Conservation (phyloP, 2,888 invertebrate species). For the Mactromeris polynyma region DNA sequence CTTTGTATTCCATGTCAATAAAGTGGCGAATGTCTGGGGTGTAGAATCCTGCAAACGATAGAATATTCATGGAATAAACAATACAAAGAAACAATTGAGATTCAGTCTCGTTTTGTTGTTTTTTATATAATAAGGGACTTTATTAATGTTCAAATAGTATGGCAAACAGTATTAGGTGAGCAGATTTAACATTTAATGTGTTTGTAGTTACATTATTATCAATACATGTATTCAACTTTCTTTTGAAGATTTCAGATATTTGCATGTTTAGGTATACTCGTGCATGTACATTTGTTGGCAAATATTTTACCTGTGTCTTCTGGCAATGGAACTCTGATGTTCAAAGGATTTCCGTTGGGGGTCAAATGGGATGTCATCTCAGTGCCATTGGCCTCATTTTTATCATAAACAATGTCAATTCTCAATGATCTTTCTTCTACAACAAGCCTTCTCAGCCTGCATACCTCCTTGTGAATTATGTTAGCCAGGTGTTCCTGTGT, state of each 20-base stretch:
- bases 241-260: neutral
- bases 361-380: neutral
- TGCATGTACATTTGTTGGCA: neutral
- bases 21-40: neutral
- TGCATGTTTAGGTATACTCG: neutral
- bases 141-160: too few species aligned
- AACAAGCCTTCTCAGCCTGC: neutral
- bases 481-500: neutral
- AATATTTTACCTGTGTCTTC: neutral
- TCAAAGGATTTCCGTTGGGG: neutral
- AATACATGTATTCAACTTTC: too few species aligned
- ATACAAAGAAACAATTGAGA: too few species aligned
- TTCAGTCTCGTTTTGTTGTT: too few species aligned
- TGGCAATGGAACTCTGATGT: neutral
- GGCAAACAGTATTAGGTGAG: too few species aligned
- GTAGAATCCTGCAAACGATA: neutral
- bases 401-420: neutral
- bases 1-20: conserved; percentile 4
- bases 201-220: too few species aligned
- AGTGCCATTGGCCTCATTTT: neutral
- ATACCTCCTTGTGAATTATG: neutral
- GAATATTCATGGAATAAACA: too few species aligned
- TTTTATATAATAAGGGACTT: too few species aligned
- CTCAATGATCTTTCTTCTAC: neutral
- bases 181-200: too few species aligned